These are phyloP conservation scores for Caenorhabditis parvicauda DNA, from an alignment of 2,888 invertebrate genomes.

Conservation along the genomic window DNA sequence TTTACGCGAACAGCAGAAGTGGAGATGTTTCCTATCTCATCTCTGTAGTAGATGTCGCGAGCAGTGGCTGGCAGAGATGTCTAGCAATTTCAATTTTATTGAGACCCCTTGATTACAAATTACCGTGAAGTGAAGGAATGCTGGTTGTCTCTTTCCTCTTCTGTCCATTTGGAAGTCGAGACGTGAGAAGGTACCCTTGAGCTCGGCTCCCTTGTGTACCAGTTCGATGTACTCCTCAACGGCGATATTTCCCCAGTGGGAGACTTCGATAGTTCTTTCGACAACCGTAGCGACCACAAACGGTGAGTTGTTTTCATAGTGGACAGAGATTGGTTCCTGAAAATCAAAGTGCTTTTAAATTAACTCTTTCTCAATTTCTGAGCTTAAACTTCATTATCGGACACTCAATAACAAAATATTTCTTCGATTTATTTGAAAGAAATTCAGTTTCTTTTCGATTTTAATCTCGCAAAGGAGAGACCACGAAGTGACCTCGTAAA, in stretches of 20 bases:
- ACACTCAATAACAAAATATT: too few species aligned
- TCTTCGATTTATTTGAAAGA: not conserved
- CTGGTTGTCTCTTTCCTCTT: conserved; percentile 78
- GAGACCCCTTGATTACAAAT: not conserved
- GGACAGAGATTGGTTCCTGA: conserved; percentile 74
- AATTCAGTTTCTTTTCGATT: not conserved
- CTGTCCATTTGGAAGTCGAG: conserved; percentile 94
- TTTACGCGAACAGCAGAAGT: conserved; percentile 86
- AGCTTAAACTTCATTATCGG: too few species aligned
- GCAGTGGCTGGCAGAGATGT: conserved; percentile 78
- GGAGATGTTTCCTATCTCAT: conserved; percentile 96
- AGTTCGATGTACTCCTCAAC: conserved; percentile 90
- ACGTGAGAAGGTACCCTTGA: conserved; percentile 76
- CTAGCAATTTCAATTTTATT: conserved; percentile 51
- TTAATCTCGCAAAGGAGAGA: too few species aligned
- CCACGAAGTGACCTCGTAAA: too few species aligned
- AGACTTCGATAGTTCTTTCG: conserved; percentile 86
- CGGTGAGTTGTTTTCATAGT: conserved; percentile 93
- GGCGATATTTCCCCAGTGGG: conserved; percentile 94
- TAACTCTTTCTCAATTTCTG: too few species aligned
- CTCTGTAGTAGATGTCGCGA: conserved; percentile 91
- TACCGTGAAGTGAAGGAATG: conserved; percentile 86
- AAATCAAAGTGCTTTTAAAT: too few species aligned
- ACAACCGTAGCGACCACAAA: conserved; percentile 85
- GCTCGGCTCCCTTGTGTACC: conserved; percentile 83